Evolutionary conservation across 2,113 vertebrate species (phyloP).

Genomic region (Alethe diademata): DNA sequence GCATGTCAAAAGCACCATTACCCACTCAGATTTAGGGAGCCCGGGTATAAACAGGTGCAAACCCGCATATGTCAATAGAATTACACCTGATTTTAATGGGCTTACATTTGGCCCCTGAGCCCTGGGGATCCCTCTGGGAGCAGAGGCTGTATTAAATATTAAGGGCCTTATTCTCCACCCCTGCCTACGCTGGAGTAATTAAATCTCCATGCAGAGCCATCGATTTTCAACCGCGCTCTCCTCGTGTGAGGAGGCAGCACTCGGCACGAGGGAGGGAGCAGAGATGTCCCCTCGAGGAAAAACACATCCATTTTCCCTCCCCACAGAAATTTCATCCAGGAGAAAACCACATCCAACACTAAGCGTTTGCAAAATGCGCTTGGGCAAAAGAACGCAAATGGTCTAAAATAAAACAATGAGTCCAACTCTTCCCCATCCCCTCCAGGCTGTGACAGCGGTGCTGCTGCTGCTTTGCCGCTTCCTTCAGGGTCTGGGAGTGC

Average conservation of each 20-base stretch:
- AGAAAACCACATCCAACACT: neutral
- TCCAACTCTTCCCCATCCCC: neutral
- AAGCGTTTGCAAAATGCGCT: neutral
- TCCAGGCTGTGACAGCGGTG: neutral
- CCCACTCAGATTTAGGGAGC: conserved; percentile 16
- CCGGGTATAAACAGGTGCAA: conserved; percentile 4
- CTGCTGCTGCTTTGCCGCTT: neutral
- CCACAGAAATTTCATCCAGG: neutral
- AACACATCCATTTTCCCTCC: neutral
- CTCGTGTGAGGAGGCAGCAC: neutral
- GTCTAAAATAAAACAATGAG: neutral
- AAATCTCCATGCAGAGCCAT: conserved; percentile 28
- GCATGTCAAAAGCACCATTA: conserved; percentile 3
- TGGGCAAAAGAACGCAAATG: neutral
- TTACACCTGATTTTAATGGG: conserved; percentile 47
- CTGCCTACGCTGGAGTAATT: conserved; percentile 15
- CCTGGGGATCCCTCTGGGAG: conserved; percentile 13
- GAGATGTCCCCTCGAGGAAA: neutral
- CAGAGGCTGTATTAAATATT: conserved; percentile 57
- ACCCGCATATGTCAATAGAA: conserved; percentile 29
- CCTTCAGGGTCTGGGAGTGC: neutral
- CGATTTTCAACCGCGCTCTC: neutral
- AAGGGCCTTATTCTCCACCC: conserved; percentile 49
- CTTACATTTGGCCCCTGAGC: conserved; percentile 49
- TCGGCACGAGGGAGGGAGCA: neutral